Conservation (phyloP, 2,797 vertebrate genomes). For the Sciurus vulgaris region DNA sequence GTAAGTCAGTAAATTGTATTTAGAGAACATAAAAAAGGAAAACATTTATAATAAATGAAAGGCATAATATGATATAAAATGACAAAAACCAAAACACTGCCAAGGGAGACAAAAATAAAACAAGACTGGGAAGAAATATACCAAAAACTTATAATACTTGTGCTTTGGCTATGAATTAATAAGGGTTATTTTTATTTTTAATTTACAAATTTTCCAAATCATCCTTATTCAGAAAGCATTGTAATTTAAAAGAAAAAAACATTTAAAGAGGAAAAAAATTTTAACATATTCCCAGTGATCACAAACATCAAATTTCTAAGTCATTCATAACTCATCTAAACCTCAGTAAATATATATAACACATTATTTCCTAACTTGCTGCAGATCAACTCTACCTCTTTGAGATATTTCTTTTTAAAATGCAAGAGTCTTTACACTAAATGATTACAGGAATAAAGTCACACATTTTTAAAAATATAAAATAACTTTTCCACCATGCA, state of each 20-base stretch:
- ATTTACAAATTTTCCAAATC: constrained; percentile 22
- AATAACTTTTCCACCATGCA: constrained; percentile 16
- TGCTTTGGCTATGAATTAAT: background rate
- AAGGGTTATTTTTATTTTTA: background rate
- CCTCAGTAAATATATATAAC: background rate
- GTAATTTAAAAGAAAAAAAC: constrained; percentile 21
- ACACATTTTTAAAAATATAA: constrained; percentile 56
- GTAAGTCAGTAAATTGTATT: constrained; percentile 17
- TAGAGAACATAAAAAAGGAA: background rate
- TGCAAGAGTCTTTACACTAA: background rate
- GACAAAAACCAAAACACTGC: constrained; percentile 21
- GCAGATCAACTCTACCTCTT: background rate
- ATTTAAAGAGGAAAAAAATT: background rate
- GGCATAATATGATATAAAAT: background rate
- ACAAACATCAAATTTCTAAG: background rate
- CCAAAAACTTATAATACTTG: background rate
- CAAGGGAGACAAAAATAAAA: constrained; percentile 47
- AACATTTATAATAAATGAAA: constrained; percentile 6
- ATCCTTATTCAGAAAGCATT: constrained; percentile 53
- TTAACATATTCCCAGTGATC: background rate
- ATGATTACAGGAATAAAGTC: background rate
- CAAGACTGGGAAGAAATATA: constrained; percentile 78
- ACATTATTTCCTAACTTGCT: constrained; percentile 26
- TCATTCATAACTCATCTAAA: background rate
- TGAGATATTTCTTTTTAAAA: constrained; percentile 32